phyloP scores from a whole-genome alignment of 23 tunicate genomes.

The Corella eumyota region DNA sequence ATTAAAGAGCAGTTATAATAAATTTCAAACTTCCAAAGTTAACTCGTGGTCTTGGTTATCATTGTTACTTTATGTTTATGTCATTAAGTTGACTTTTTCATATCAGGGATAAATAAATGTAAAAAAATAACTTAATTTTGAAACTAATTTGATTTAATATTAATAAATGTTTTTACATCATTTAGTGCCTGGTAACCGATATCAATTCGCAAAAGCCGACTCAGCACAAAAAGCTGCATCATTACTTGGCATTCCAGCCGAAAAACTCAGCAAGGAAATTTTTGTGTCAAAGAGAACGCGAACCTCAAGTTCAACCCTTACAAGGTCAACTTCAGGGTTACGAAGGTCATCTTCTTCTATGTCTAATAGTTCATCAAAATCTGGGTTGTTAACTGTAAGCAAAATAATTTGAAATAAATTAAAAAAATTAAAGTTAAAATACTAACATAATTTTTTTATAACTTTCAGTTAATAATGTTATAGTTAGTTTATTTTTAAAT shows the following conservation, averaged over 20 bases:
- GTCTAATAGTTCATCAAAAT: no score
- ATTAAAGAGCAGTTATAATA: no score
- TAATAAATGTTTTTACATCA: background rate
- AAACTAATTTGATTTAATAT: background rate
- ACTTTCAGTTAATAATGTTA: no score
- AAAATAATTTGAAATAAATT: no score
- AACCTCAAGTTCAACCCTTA: background rate
- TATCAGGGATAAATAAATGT: no score
- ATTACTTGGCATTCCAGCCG: conserved; percentile 75
- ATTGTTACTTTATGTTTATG: no score
- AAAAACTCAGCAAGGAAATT: conserved; percentile 31
- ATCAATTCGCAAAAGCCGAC: conserved; percentile 71
- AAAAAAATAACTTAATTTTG: background rate
- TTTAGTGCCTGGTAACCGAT: conserved; percentile 31
- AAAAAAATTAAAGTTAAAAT: no score
- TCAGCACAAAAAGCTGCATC: conserved; percentile 95
- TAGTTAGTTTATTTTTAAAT: background rate
- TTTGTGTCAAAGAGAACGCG: conserved; percentile 20
- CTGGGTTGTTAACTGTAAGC: no score
- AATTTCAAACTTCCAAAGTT: no score
- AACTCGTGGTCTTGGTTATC: no score
- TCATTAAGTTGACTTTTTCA: no score
- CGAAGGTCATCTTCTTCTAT: conserved; percentile 33
- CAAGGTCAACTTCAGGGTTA: conserved; percentile 35
- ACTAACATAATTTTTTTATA: no score